A percentile compares a stretch with the other conserved stretches of the same genome.
These are phyloP conservation scores for Schizotus pectinicornis DNA, from an alignment of 2,888 invertebrate species.

Conservation along the genomic window DNA sequence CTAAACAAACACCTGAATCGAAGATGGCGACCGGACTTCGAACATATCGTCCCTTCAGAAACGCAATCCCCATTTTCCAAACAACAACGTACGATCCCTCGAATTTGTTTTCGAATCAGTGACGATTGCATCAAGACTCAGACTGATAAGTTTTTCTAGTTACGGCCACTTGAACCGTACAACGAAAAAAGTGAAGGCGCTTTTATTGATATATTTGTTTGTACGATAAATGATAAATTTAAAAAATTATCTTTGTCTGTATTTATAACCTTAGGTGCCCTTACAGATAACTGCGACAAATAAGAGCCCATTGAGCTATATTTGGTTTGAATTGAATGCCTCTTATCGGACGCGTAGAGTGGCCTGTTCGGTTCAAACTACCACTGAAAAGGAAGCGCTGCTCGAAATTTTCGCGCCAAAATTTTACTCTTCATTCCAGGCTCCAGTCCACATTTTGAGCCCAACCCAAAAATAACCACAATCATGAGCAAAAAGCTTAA, in stretches of 20 bases:
- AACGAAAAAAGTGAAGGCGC: conserved; percentile 9
- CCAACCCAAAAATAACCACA: no score
- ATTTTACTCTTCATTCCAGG: no score
- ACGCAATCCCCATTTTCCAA: background rate
- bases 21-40: conserved; percentile 2
- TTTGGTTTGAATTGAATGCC: conserved; percentile 17
- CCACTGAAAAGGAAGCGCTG: conserved; percentile 7
- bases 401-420: no score
- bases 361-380: conserved; percentile 36
- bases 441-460: no score
- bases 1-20: conserved; percentile 30
- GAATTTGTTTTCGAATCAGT: background rate
- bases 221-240: conserved; percentile 22
- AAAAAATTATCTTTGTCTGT: conserved; percentile 24
- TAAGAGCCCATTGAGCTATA: conserved; percentile 35
- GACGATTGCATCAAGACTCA: background rate
- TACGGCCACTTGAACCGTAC: conserved; percentile 22
- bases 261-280: conserved; percentile 32
- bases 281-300: conserved; percentile 33
- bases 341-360: conserved; percentile 23
- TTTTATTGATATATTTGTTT: conserved; percentile 23
- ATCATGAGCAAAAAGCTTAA: no score
- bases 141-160: background rate
- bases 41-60: background rate
- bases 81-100: no score